Conservation (phyloP, 2,888 invertebrate genomes). For the Sarcophaga subvicina region DNA sequence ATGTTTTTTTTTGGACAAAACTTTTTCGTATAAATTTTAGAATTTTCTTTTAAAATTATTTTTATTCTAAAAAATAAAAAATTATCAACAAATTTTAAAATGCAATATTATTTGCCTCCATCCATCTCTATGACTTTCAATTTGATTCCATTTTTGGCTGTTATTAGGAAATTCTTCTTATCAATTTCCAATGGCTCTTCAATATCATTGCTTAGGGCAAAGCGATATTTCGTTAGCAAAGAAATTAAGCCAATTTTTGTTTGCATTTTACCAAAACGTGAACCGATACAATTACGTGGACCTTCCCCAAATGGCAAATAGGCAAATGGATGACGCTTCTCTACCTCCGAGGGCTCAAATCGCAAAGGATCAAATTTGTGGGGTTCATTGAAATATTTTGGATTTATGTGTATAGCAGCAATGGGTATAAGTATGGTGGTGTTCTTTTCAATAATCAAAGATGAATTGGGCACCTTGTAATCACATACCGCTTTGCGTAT, state of each 20-base stretch:
- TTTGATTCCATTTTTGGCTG: constrained; percentile 65
- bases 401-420: constrained; percentile 84
- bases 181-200: constrained; percentile 68
- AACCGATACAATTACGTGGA: constrained; percentile 78
- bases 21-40: not conserved
- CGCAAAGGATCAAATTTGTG: constrained; percentile 85
- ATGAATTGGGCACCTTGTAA: constrained; percentile 82
- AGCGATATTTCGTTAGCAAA: constrained; percentile 72
- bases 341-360: constrained; percentile 83
- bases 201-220: constrained; percentile 67
- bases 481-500: constrained; percentile 83
- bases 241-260: constrained; percentile 74
- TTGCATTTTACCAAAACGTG: constrained; percentile 78
- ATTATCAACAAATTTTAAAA: too few relatives aligned
- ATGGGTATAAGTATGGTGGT: constrained; percentile 83
- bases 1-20: too few relatives aligned
- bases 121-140: constrained; percentile 38
- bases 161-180: constrained; percentile 64
- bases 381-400: constrained; percentile 84
- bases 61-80: too few relatives aligned
- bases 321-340: constrained; percentile 81
- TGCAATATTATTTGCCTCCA: too few relatives aligned
- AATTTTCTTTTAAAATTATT: not conserved
- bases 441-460: constrained; percentile 83
- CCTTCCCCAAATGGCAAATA: constrained; percentile 80